These are phyloP conservation scores for Nibea albiflora DNA, from an alignment of 2,113 vertebrate genomes.

Conservation along the genomic window DNA sequence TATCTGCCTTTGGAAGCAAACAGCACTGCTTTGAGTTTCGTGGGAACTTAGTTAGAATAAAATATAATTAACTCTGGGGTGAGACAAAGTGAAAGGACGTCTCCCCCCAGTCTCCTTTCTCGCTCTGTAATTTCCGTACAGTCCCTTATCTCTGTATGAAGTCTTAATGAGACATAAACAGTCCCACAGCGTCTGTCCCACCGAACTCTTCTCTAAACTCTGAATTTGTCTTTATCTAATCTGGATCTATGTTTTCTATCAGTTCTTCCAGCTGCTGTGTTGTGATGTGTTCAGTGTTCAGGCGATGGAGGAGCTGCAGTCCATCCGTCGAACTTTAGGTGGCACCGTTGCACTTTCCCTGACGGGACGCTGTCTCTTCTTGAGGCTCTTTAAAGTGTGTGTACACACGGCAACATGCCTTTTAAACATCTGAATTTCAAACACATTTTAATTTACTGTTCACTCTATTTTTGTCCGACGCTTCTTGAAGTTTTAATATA, in stretches of 20 bases:
- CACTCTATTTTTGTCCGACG: slow-evolving; percentile 48
- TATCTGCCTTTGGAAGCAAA: too few species aligned
- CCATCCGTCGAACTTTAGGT: neutral
- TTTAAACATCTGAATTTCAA: slow-evolving; percentile 63
- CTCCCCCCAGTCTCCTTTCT: too few species aligned
- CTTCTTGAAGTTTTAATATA: slow-evolving; percentile 36
- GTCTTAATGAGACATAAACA: neutral
- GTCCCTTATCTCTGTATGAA: neutral
- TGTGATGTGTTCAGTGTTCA: neutral
- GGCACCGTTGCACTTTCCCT: slow-evolving; percentile 47
- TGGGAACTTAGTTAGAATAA: too few species aligned
- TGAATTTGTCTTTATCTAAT: neutral
- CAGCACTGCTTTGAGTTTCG: too few species aligned
- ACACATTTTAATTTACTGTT: slow-evolving; percentile 50
- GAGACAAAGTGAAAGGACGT: neutral
- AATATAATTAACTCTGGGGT: too few species aligned
- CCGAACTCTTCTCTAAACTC: neutral
- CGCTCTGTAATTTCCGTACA: neutral
- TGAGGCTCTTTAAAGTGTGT: slow-evolving; percentile 7
- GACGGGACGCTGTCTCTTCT: neutral
- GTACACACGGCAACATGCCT: neutral
- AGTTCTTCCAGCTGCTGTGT: neutral
- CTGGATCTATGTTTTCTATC: neutral
- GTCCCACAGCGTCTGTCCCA: neutral
- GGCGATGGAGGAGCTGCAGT: neutral